These are phyloP conservation scores for Corythornis vintsioides DNA, from an alignment of 2,113 vertebrate genomes.

Conservation along the genomic window DNA sequence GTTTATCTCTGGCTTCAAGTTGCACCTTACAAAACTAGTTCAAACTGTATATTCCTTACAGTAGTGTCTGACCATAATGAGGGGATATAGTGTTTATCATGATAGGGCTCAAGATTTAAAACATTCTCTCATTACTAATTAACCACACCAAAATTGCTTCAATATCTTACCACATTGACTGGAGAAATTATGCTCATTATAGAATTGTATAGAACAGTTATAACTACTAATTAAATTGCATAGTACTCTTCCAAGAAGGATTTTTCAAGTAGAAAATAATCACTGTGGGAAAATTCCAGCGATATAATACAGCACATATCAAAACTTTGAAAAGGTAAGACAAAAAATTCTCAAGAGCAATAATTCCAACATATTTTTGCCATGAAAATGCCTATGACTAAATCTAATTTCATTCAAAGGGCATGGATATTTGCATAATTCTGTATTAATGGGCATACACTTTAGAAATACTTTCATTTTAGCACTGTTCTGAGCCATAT, in stretches of 20 bases:
- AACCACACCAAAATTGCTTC: not conserved
- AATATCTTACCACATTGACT: not conserved
- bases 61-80: not conserved
- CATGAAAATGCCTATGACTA: not conserved
- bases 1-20: not conserved
- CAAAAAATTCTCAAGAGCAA: not conserved
- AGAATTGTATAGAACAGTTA: not conserved
- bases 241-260: not conserved
- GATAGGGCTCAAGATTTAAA: not conserved
- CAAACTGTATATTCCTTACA: not conserved
- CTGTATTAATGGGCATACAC: not conserved
- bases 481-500: not conserved
- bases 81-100: not conserved
- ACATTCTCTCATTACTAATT: slow-evolving; percentile 3
- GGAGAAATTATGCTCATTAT: not conserved
- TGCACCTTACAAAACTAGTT: not conserved
- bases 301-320: not conserved
- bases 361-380: not conserved
- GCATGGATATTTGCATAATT: not conserved
- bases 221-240: slow-evolving; percentile 17
- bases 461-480: not conserved
- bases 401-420: not conserved
- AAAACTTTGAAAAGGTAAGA: not conserved
- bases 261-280: slow-evolving; percentile 4
- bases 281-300: not conserved